Evolutionary conservation across 2,888 invertebrate genomes (phyloP), one percentile per base, ranked within the genome.

Genomic region (Ceratothoa steindachneri): DNA sequence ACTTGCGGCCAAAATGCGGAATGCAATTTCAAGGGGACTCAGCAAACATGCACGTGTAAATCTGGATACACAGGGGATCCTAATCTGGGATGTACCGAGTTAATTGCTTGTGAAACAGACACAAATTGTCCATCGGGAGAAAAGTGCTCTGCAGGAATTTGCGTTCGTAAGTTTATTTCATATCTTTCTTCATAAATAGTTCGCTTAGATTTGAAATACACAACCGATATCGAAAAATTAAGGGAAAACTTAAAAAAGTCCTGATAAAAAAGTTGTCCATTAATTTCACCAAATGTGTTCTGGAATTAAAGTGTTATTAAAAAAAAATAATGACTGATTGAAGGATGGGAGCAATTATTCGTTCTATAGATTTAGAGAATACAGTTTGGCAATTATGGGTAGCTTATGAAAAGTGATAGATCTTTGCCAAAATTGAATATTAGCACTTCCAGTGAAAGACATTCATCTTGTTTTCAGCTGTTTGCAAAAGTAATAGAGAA

Each of bases 101-200:
- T 95, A 69, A 92, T 93, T 81, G 93, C 92, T 82, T 95, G 95
- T 82, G 89, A 89, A 67, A 87, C 87, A 72, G 93, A 94, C 80
- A 88, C 86, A 53, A 92, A 93, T 83, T 95, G 95, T 83, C 89
- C 93, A 0, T 88, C 92, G 1, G 93, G 93, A 70, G 91, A 93
- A 12, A 91, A 90, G 82, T 95, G 95, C 82, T 88, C 90, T 76
- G 91, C 91, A 80, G 93, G 93, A 74, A 88, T 93, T 77, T 94
- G 94, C 82, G 88, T 89, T 76, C 88, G 90, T 89, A 85, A 86
- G 88, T 86, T 30, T 53, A 41, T 19, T 68, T 65, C 30, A 0
- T 19, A 22, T 4, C 30, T 67, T 27, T 53, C 31, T 71, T 27
- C 30, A 24, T 29, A 72, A 65, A 71, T 51, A 2, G 15, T 51